Base-by-base conservation (phyloP, 2,113 vertebrate genomes). In the Neogobius melanostomus region DNA sequence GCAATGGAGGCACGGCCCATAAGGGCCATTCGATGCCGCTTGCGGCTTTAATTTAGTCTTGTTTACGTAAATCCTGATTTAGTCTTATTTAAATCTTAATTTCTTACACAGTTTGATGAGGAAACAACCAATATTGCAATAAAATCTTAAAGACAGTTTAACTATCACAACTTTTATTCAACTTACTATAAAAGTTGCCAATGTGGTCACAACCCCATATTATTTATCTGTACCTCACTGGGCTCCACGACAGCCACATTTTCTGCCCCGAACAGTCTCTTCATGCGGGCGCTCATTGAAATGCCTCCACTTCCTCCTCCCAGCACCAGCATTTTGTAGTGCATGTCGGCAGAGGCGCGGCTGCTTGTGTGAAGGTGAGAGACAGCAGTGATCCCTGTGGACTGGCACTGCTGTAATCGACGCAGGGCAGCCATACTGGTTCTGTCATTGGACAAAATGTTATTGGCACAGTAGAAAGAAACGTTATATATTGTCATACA, bases 241-340 rank as follows among this genome's bases (percentile, higher is more conserved):
- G 97, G 96, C 82, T 99, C 98, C 74, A 99, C 91, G 0, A 99
- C 82, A 12, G 96, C 97, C 80, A 99, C 95, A 0, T 98, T 95
- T 67, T 83, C 94, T 6, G 95, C 94, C 6, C 96, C 97, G 7
- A 99, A 76, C 76, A 90, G 94, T 84, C 95, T 94, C 88, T 96
- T 98, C 95, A 99, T 95, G 0, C 98, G 93, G 11, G 97, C 90
- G 0, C 95, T 91, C 98, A 99, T 99, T n/a, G 94, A 0, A n/a
- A 98, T 94, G 1, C 98, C 98, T 0, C 95, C 97, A 1, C 89
- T 85, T 1, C 98, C 98, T 77, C 97, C 98, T 5, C 98, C 98
- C 0, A 98, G 85, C 56, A 99, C 96, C 0, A 99, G 91, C 2
- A 98, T 93, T 79, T 97, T 94, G 67, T 95, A 96, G 77, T 97